Evolutionary conservation across 1,140 invertebrate species (phyloP).

Genomic region (Leptopilina clavipes): DNA sequence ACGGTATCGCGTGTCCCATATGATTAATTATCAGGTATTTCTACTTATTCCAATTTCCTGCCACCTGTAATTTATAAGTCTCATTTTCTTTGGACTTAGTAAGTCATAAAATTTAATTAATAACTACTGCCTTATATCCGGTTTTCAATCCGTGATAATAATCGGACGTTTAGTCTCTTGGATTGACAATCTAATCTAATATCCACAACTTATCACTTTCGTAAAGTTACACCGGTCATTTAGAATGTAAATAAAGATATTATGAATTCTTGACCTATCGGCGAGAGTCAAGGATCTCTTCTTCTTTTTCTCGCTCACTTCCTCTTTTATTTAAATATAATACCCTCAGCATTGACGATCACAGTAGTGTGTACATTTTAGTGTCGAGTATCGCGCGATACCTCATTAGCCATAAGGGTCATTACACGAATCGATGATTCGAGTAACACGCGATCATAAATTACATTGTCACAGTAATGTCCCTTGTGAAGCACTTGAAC

Average conservation of each 20-base stretch:
- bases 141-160: conserved; percentile 2
- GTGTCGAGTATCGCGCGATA: conserved; percentile 44
- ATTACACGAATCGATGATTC: conserved; percentile 67
- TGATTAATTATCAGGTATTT: conserved; percentile 15
- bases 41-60: background rate
- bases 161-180: background rate
- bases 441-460: conserved; percentile 59
- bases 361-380: background rate
- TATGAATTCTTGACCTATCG: conserved; percentile 27
- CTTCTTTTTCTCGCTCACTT: background rate
- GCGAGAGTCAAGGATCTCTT: conserved; percentile 17
- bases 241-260: conserved; percentile 27
- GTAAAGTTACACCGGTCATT: background rate
- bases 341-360: background rate
- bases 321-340: background rate
- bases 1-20: conserved; percentile 7
- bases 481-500: conserved; percentile 40
- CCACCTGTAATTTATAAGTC: background rate
- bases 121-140: background rate
- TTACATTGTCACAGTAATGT: conserved; percentile 53
- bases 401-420: conserved; percentile 60
- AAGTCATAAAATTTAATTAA: conserved; percentile 18
- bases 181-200: conserved; percentile 22
- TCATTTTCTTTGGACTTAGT: conserved; percentile 1
- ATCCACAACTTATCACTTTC: background rate